A percentile compares a stretch with the other conserved stretches of the same genome.
Evolutionary conservation across 2,113 vertebrate species (phyloP).

Genomic region (Ovibos moschatus): DNA sequence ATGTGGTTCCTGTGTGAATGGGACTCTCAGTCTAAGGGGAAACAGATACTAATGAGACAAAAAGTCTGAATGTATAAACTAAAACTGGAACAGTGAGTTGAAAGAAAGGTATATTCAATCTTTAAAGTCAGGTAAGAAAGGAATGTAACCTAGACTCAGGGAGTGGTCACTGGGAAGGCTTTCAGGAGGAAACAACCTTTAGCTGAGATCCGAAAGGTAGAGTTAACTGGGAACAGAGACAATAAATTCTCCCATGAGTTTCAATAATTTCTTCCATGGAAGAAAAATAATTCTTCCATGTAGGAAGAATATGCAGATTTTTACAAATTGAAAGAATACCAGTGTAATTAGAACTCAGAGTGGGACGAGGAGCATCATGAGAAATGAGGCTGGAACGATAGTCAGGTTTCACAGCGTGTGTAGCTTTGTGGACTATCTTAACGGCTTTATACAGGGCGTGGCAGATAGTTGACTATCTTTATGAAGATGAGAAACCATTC

Average conservation of each 20-base stretch:
- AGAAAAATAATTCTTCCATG: too few relatives aligned
- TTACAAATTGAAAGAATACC: neutral
- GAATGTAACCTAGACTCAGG: neutral
- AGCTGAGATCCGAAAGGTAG: neutral
- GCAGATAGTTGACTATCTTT: neutral
- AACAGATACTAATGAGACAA: neutral
- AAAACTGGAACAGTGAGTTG: neutral
- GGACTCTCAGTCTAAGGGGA: neutral
- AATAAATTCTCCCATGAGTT: neutral
- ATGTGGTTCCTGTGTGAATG: neutral
- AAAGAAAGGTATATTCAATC: neutral
- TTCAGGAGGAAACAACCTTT: neutral
- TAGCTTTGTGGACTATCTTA: neutral
- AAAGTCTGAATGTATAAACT: neutral
- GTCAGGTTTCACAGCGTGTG: neutral
- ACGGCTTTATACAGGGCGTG: neutral
- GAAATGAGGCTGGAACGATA: neutral
- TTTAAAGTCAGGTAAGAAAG: constrained; percentile 15
- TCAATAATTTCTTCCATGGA: too few relatives aligned
- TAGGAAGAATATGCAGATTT: neutral
- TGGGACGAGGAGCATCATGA: neutral
- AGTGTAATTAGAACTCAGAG: neutral
- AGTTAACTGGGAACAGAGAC: neutral
- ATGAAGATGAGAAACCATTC: neutral
- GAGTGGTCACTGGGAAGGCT: neutral